These are phyloP conservation scores for Drosophila dives DNA, from an alignment of 2,888 invertebrate species.

Conservation along the genomic window DNA sequence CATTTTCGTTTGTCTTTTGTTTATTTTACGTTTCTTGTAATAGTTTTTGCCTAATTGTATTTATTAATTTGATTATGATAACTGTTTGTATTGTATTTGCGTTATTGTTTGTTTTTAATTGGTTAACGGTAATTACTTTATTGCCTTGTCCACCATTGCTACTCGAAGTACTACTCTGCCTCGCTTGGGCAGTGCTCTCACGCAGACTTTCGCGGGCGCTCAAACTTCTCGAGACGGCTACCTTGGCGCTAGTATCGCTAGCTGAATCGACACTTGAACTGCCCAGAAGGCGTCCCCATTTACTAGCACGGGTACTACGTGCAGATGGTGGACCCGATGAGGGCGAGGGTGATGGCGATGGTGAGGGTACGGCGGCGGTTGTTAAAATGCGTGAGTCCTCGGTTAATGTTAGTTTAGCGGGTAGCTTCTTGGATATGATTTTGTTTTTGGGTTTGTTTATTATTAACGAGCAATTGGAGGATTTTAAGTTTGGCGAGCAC, in stretches of 20 bases:
- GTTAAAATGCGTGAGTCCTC: slow-evolving; percentile 85
- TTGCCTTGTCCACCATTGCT: slow-evolving; percentile 86
- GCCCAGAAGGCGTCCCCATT: slow-evolving; percentile 93
- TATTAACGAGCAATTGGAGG: slow-evolving; percentile 49
- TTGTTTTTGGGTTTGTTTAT: slow-evolving; percentile 20
- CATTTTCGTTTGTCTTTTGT: slow-evolving; percentile 14
- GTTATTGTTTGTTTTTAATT: slow-evolving; percentile 37
- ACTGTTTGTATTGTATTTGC: slow-evolving; percentile 32
- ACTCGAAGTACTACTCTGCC: slow-evolving; percentile 85
- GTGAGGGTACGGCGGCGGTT: slow-evolving; percentile 84
- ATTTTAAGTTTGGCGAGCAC: slow-evolving; percentile 42
- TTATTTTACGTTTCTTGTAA: slow-evolving; percentile 35
- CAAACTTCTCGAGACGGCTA: slow-evolving; percentile 86
- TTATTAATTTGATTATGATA: slow-evolving; percentile 10
- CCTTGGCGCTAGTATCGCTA: slow-evolving; percentile 87
- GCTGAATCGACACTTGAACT: slow-evolving; percentile 91
- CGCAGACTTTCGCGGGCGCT: slow-evolving; percentile 86
- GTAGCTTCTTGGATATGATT: slow-evolving; percentile 83
- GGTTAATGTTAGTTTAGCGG: slow-evolving; percentile 85
- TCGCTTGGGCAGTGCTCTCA: slow-evolving; percentile 85
- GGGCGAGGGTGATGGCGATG: slow-evolving; percentile 85
- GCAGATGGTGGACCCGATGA: slow-evolving; percentile 86
- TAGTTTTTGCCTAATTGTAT: slow-evolving; percentile 34
- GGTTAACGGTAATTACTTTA: slow-evolving; percentile 84
- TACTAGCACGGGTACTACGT: slow-evolving; percentile 87